Evolutionary conservation across 1,140 invertebrate genomes (phyloP).

Genomic region (Lepidurus couesii): DNA sequence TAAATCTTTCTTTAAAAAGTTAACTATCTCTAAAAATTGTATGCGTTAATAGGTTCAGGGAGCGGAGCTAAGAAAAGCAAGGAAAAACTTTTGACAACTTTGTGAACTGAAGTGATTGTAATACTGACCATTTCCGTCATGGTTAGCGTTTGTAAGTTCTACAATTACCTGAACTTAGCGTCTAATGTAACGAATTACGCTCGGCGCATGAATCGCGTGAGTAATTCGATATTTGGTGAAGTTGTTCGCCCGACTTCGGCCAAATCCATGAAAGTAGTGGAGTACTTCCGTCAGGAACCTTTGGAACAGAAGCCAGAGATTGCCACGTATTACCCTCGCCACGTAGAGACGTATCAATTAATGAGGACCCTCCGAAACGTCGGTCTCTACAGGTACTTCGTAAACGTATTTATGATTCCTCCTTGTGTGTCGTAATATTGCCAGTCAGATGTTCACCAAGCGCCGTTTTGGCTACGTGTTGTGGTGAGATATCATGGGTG

Average conservation of each 20-base stretch:
- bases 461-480: neutral
- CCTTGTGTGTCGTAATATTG: neutral
- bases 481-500: too few relatives aligned
- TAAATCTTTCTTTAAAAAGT: too few relatives aligned
- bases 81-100: neutral
- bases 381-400: slow-evolving; percentile 56
- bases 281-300: slow-evolving; percentile 68
- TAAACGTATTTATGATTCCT: neutral
- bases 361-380: slow-evolving; percentile 66
- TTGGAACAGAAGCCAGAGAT: slow-evolving; percentile 65
- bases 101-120: neutral
- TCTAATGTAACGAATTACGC: slow-evolving; percentile 64
- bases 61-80: too few relatives aligned
- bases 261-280: slow-evolving; percentile 66
- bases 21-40: too few relatives aligned
- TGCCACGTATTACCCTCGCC: slow-evolving; percentile 78
- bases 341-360: slow-evolving; percentile 63
- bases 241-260: slow-evolving; percentile 64
- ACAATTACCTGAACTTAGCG: slow-evolving; percentile 32
- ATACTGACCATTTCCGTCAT: neutral
- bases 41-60: too few relatives aligned
- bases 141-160: slow-evolving; percentile 28
- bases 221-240: slow-evolving; percentile 85
- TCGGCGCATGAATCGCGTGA: slow-evolving; percentile 74
- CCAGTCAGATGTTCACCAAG: neutral